Conservation (phyloP, 2,888 invertebrate species). For the Macaria notata region DNA sequence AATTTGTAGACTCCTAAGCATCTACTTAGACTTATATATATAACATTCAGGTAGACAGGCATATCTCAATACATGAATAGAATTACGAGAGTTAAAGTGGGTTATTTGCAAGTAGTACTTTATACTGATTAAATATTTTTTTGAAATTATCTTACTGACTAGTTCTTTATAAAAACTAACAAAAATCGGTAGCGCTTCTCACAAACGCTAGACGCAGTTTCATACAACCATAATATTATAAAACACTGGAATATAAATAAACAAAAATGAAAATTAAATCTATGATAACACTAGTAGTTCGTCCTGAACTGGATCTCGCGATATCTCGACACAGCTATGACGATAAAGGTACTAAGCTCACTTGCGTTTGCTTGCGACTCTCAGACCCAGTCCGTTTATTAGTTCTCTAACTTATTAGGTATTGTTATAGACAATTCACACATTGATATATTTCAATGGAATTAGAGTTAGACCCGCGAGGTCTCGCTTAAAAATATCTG, state of each 20-base stretch:
- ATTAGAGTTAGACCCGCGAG: constrained; percentile 12
- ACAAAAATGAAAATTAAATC: constrained; percentile 26
- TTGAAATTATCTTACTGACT: constrained; percentile 72
- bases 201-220: constrained; percentile 39
- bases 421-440: constrained; percentile 27
- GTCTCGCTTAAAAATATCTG: constrained; percentile 1
- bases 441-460: constrained; percentile 14
- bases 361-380: no score
- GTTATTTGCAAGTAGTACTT: constrained; percentile 10
- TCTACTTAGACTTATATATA: constrained; percentile 15
- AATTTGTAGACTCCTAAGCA: constrained; percentile 20
- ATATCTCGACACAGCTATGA: no score
- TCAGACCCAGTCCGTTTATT: no score
- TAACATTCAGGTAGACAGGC: no score
- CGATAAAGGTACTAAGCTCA: no score
- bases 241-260: constrained; percentile 29
- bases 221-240: constrained; percentile 31
- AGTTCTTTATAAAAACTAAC: constrained; percentile 63
- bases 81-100: constrained; percentile 24
- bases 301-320: no score
- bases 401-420: constrained; percentile 19
- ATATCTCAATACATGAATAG: not conserved
- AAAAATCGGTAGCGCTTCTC: constrained; percentile 27
- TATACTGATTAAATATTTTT: constrained; percentile 29
- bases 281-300: constrained; percentile 6